A percentile compares a stretch with the other conserved stretches of the same genome.
phyloP scores from a whole-genome alignment of 2,113 vertebrate genomes.

The Mellivora capensis region DNA sequence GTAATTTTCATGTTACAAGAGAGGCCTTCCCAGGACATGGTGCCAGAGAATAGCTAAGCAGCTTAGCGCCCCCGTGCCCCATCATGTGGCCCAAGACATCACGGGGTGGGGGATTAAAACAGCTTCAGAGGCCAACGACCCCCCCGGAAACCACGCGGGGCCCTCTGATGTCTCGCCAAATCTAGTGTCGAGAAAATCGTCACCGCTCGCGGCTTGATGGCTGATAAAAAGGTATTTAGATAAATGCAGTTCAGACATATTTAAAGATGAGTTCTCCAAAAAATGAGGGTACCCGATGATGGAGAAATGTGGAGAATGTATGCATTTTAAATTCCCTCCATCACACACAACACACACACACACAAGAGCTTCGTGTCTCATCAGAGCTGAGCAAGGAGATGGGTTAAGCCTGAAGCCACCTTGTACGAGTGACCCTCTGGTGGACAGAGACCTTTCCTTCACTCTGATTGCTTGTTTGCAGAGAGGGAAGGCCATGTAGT shows the following conservation, averaged over 20 bases:
- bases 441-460: background rate
- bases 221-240: background rate
- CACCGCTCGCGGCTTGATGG: background rate
- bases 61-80: background rate
- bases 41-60: background rate
- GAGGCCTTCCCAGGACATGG: background rate
- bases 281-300: background rate
- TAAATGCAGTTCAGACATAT: background rate
- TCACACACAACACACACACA: background rate
- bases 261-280: conserved; percentile 4
- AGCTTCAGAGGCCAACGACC: background rate
- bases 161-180: background rate
- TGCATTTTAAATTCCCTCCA: background rate
- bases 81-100: background rate
- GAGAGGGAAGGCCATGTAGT: background rate
- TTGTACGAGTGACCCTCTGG: background rate
- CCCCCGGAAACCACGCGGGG: fast-evolving
- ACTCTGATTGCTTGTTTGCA: background rate
- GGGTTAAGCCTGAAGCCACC: background rate
- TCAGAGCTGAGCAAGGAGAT: background rate
- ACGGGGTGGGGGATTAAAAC: background rate
- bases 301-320: background rate
- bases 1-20: background rate
- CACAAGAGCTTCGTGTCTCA: background rate
- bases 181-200: background rate